Conservation (phyloP, 2,113 vertebrate species). For the Chloroceryle aenea region DNA sequence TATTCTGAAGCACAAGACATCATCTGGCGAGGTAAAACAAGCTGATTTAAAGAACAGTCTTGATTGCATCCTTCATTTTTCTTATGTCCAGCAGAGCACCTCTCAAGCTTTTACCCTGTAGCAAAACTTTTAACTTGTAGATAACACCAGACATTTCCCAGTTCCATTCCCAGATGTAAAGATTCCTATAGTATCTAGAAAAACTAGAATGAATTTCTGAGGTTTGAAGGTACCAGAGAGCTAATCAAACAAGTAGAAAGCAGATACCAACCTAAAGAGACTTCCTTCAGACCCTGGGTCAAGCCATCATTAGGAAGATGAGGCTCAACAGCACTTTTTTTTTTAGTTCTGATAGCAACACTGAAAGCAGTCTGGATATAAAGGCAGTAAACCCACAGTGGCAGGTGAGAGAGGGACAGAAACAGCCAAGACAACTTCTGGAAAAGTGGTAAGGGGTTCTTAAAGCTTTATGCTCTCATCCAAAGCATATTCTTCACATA, state of each 20-base stretch:
- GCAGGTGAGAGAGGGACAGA: neutral
- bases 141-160: neutral
- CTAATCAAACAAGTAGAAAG: neutral
- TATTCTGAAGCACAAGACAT: neutral
- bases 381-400: neutral
- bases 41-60: neutral
- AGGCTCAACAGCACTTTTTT: neutral
- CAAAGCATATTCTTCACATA: neutral
- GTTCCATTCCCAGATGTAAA: neutral
- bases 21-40: neutral
- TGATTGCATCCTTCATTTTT: neutral
- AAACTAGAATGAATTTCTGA: neutral
- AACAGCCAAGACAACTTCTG: neutral
- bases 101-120: neutral
- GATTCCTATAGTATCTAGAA: neutral
- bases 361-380: neutral
- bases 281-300: neutral
- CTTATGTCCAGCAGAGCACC: neutral
- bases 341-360: constrained; percentile 1
- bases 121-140: neutral
- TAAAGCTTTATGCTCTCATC: neutral
- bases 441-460: neutral
- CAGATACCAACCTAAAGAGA: neutral
- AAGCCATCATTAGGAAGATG: neutral
- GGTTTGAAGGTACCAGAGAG: neutral